Evolutionary conservation across 1,140 invertebrate genomes (phyloP).

Genomic region (Pygmarrhopalites habei): DNA sequence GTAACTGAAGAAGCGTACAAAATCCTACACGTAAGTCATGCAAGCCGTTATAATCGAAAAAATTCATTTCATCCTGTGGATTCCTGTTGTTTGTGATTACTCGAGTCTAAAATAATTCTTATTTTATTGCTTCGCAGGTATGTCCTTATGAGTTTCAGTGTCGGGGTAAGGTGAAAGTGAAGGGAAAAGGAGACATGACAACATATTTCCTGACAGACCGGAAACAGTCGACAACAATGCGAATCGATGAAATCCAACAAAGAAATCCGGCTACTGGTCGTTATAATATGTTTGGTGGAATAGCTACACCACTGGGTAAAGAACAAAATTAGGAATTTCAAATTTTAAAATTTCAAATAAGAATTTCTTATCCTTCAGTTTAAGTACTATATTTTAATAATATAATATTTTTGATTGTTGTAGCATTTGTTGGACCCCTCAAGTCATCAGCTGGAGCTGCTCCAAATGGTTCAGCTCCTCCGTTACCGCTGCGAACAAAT

Average conservation of each 20-base stretch:
- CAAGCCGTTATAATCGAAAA: no score
- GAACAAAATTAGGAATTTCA: no score
- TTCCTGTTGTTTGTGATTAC: no score
- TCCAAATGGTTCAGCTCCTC: slow-evolving; percentile 36
- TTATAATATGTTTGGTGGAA: slow-evolving; percentile 56
- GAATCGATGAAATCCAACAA: slow-evolving; percentile 48
- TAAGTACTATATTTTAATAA: no score
- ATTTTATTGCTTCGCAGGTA: slow-evolving; percentile 59
- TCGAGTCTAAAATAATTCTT: no score
- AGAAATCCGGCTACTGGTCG: slow-evolving; percentile 28
- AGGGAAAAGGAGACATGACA: slow-evolving; percentile 89
- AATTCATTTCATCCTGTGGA: no score
- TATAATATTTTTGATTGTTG: no score
- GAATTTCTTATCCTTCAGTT: no score
- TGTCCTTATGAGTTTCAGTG: slow-evolving; percentile 71
- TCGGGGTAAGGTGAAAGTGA: slow-evolving; percentile 79
- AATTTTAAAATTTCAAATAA: no score
- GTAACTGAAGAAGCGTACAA: slow-evolving; percentile 76
- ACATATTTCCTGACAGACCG: slow-evolving; percentile 78
- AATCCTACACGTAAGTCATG: no score
- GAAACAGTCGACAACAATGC: slow-evolving; percentile 52
- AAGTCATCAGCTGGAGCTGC: no score
- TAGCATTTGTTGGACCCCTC: no score
- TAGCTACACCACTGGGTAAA: slow-evolving; percentile 57
- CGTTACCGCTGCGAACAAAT: slow-evolving; percentile 30